phyloP scores from a whole-genome alignment of 1,140 invertebrate species.

The Papilio dardanus region DNA sequence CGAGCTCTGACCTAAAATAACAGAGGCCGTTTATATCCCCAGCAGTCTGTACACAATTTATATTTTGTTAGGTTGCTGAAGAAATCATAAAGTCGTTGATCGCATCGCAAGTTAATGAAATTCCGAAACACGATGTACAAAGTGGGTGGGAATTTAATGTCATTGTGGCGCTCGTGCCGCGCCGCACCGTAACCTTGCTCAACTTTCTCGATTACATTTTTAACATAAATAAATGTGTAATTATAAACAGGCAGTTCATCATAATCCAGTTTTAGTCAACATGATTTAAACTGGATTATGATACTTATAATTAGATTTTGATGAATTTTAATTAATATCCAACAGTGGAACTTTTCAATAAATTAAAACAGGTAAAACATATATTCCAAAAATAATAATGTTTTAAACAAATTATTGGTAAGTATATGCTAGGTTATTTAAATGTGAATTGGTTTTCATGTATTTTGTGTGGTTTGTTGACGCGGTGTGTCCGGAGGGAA shows the following conservation, averaged over 20 bases:
- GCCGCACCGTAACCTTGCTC: not conserved
- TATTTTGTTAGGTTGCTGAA: slow-evolving; percentile 1
- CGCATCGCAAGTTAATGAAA: slow-evolving; percentile 10
- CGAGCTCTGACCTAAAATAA: not conserved
- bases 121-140: not conserved
- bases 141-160: slow-evolving; percentile 20
- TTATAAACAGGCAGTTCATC: too few species aligned
- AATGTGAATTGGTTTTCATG: not conserved
- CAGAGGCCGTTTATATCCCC: not conserved
- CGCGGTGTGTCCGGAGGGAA: not conserved
- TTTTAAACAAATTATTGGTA: too few species aligned
- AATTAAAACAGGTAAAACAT: too few species aligned
- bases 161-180: not conserved
- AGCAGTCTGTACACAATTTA: not conserved
- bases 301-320: too few species aligned
- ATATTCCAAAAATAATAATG: too few species aligned
- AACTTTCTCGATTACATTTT: not conserved
- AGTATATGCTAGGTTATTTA: too few species aligned
- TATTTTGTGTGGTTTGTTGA: not conserved
- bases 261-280: too few species aligned
- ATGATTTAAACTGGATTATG: too few species aligned
- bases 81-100: slow-evolving; percentile 12
- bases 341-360: too few species aligned
- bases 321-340: too few species aligned
- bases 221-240: too few species aligned